Base-by-base conservation (phyloP, 2,113 vertebrate species). In the Pterocles burchelli region DNA sequence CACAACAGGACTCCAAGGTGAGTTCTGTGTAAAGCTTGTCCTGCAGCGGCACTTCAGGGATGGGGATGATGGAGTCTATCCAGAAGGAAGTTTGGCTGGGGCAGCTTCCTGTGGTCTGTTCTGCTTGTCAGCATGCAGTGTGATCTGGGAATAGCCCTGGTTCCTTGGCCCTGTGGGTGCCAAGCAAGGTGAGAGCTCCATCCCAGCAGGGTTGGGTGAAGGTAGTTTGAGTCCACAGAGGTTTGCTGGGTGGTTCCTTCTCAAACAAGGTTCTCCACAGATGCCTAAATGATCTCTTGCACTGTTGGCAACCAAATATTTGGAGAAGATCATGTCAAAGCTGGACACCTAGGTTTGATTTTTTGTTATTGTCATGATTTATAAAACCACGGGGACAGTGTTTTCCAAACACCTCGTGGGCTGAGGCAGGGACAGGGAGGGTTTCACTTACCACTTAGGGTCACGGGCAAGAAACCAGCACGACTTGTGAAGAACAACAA, bases 1-100 rank as follows among this genome's bases (percentile, higher is more conserved):
- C 36, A 17, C 4, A 18, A 1, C 0, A 1, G 22, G 9, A 6
- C 34, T 63, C 45, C 13, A 34, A 22, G 31, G 16, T 16, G 49
- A 59, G 54, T 3, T 59, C 24, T 76, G 31, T 33, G 19, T 28
- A 17, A 54, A 41, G 24, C 58, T 58, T 55, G 38, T 66, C 8
- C 9, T 82, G 70, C 70, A 52, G 52, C 24, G 9, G 73, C 13
- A 34, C 43, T 57, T n/a, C 31, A 52, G 49, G 25, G 21, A 4
- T 51, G 33, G 5, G n/a, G 34, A 5, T 45, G 15, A 48, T 13
- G 20, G 11, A 8, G 13, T 45, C 41, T 46, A 7, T 36, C 13
- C 31, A 38, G 31, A 71, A n/a, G 6, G 19, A 57, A 17, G 13
- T 10, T 45, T 51, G 57, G 10, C 20, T 22, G 38, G n/a, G 24